phyloP scores from a whole-genome alignment of 2,888 invertebrate species.

The Heliconius aoede region DNA sequence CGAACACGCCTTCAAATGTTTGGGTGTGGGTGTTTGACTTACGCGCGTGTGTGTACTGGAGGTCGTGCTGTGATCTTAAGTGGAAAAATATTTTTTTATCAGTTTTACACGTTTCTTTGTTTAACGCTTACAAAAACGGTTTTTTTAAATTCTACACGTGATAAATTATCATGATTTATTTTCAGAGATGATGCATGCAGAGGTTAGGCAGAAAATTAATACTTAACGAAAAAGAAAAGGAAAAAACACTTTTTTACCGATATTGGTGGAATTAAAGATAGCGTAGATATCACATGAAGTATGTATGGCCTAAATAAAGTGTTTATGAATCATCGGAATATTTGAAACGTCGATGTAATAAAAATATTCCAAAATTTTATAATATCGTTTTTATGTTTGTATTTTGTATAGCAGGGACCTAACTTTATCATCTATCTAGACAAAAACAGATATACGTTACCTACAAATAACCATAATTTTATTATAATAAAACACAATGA shows the following conservation, averaged over 20 bases:
- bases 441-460: too few relatives aligned
- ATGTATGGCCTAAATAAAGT: background rate
- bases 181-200: conserved; percentile 54
- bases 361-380: too few relatives aligned
- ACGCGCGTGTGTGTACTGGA: conserved; percentile 64
- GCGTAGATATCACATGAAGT: background rate
- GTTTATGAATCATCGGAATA: background rate
- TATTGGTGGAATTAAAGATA: background rate
- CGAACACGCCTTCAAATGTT: conserved; percentile 70
- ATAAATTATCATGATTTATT: conserved; percentile 57
- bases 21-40: conserved; percentile 58
- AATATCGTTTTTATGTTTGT: too few relatives aligned
- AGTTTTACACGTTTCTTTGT: conserved; percentile 55
- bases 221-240: background rate
- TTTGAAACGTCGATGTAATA: too few relatives aligned
- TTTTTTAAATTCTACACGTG: conserved; percentile 51
- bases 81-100: conserved; percentile 57
- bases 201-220: background rate
- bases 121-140: conserved; percentile 59
- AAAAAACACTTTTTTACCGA: background rate
- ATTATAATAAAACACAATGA: background rate
- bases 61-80: conserved; percentile 70
- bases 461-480: background rate
- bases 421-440: too few relatives aligned
- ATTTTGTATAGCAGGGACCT: too few relatives aligned